These are phyloP conservation scores for Aphelenchoides fujianensis DNA, from an alignment of 1,140 invertebrate genomes.

Conservation along the genomic window DNA sequence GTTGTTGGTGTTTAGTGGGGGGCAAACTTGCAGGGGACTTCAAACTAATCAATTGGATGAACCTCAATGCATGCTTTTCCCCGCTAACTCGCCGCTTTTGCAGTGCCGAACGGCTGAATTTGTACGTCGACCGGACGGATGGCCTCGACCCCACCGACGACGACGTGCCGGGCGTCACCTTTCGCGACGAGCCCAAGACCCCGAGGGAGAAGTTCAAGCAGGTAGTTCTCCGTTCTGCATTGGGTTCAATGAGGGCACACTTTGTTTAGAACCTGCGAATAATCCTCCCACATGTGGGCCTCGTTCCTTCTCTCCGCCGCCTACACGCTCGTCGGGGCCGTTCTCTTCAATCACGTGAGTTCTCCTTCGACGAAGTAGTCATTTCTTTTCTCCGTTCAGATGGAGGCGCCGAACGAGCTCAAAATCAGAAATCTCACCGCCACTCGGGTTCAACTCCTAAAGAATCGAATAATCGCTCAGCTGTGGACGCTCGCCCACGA, in stretches of 20 bases:
- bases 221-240: conserved; percentile 24
- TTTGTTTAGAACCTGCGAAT: conserved; percentile 53
- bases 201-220: conserved; percentile 46
- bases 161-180: conserved; percentile 34
- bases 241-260: neutral
- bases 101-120: conserved; percentile 48
- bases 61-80: too few relatives aligned
- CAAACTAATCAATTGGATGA: too few relatives aligned
- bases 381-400: conserved; percentile 32
- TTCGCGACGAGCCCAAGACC: conserved; percentile 46
- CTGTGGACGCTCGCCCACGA: conserved; percentile 47
- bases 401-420: conserved; percentile 43
- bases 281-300: conserved; percentile 55
- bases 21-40: too few relatives aligned
- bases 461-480: conserved; percentile 46
- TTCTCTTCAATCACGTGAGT: conserved; percentile 57
- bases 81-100: too few relatives aligned
- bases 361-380: conserved; percentile 16
- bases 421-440: conserved; percentile 56
- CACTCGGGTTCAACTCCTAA: conserved; percentile 49
- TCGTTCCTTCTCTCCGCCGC: conserved; percentile 56
- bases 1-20: too few relatives aligned
- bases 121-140: conserved; percentile 48
- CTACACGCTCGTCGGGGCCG: conserved; percentile 57
- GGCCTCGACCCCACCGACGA: conserved; percentile 43